Percentiles rank a stretch among this genome's conserved stretches.
These are phyloP conservation scores for Penaeus japonicus DNA, from an alignment of 1,140 invertebrate species.

Conservation along the genomic window DNA sequence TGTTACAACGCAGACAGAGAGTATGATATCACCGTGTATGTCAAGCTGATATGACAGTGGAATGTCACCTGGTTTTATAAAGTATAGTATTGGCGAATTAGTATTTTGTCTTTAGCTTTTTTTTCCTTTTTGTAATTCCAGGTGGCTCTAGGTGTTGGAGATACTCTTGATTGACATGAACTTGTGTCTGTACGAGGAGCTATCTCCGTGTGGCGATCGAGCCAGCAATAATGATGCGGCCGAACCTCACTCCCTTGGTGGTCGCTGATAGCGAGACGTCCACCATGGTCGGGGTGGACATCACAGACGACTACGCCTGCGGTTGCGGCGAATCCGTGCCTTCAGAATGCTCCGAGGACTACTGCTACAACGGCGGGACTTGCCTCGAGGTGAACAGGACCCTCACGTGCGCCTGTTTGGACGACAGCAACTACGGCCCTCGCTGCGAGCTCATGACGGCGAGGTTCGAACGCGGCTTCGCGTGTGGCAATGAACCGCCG, in stretches of 20 bases:
- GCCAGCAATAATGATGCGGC: slow-evolving; percentile 43
- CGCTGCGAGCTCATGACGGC: slow-evolving; percentile 94
- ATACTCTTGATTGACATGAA: slow-evolving; percentile 98
- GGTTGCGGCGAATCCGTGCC: slow-evolving; percentile 86
- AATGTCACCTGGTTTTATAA: no score
- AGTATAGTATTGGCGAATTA: no score
- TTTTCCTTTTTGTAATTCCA: no score
- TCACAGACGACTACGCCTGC: slow-evolving; percentile 87
- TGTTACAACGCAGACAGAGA: slow-evolving; percentile 81
- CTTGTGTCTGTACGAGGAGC: slow-evolving; percentile 93
- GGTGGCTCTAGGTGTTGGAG: slow-evolving; percentile 71
- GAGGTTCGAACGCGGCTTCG: slow-evolving; percentile 91
- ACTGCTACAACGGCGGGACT: slow-evolving; percentile 88
- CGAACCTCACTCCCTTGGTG: slow-evolving; percentile 76
- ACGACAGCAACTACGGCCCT: slow-evolving; percentile 73
- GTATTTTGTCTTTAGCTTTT: no score
- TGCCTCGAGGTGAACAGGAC: slow-evolving; percentile 27
- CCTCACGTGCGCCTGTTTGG: slow-evolving; percentile 36
- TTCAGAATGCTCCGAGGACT: neutral
- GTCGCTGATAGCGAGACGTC: slow-evolving; percentile 97
- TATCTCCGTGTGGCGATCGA: slow-evolving; percentile 62
- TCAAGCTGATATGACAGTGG: no score
- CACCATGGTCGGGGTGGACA: slow-evolving; percentile 88
- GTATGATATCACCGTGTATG: slow-evolving; percentile 65
- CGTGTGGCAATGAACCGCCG: slow-evolving; percentile 93